Conservation (phyloP, 2,888 invertebrate species). For the Athalia circularis region DNA sequence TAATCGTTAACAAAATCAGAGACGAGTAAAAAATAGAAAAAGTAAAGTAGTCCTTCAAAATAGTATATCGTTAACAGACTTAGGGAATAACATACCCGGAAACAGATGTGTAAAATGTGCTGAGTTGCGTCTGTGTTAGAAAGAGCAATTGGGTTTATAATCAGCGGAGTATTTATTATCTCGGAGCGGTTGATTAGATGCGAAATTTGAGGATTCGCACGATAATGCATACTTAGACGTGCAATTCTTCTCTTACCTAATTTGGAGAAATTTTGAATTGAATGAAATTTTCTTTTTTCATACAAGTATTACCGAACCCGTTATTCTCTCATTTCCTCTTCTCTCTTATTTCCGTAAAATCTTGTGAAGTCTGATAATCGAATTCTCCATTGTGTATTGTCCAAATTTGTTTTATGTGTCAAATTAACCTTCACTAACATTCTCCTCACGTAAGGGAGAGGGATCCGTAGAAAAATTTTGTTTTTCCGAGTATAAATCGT, state of each 20-base stretch:
- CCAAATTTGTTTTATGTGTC: background rate
- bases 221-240: background rate
- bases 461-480: background rate
- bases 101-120: background rate
- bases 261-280: background rate
- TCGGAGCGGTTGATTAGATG: background rate
- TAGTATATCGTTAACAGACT: background rate
- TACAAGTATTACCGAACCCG: background rate
- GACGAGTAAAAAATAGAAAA: background rate
- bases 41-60: background rate
- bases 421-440: background rate
- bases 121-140: background rate
- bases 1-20: background rate
- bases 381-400: background rate
- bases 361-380: slow-evolving; percentile 5
- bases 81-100: background rate
- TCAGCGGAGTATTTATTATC: background rate
- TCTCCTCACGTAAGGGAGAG: background rate
- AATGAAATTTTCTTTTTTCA: background rate
- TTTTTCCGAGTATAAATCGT: background rate
- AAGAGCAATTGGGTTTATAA: background rate
- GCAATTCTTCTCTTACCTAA: background rate
- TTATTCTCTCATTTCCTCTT: background rate
- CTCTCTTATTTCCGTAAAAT: background rate
- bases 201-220: background rate